These are phyloP conservation scores for Cryptotermes secundus DNA, from an alignment of 1,140 invertebrate species.

Conservation along the genomic window DNA sequence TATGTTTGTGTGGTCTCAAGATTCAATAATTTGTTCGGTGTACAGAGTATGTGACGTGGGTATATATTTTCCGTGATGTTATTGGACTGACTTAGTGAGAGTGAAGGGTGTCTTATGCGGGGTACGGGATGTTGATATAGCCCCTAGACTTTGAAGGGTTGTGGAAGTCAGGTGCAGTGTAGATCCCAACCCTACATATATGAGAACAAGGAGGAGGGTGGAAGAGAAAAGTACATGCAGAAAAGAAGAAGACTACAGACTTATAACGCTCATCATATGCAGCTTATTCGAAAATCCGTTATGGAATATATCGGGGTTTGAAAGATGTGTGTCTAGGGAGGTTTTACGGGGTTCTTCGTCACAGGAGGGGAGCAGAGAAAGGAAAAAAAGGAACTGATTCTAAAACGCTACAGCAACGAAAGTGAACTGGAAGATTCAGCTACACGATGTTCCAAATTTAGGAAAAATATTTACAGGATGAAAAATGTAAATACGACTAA, in stretches of 20 bases:
- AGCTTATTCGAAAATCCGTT: constrained; percentile 10
- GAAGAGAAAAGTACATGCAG: neutral
- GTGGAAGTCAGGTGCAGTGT: neutral
- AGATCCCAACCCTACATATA: too few species aligned
- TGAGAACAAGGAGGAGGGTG: too few species aligned
- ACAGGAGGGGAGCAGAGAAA: neutral
- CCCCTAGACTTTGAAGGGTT: neutral
- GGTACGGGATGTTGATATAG: neutral
- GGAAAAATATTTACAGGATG: too few species aligned
- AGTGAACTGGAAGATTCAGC: neutral
- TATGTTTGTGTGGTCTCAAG: neutral
- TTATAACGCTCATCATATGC: neutral
- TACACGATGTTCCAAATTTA: neutral
- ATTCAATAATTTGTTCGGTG: neutral
- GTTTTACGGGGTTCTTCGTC: neutral
- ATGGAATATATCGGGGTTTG: neutral
- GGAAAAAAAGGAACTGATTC: neutral
- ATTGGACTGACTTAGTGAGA: neutral
- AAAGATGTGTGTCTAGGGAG: neutral
- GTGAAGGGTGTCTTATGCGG: neutral
- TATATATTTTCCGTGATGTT: neutral
- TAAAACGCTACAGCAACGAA: neutral
- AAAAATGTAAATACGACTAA: too few species aligned
- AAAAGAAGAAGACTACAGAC: neutral
- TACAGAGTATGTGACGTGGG: neutral